Percentiles rank a stretch among this genome's conserved stretches.
These are phyloP conservation scores for Lordiphosa mommai DNA, from an alignment of 1,140 invertebrate genomes.

Conservation along the genomic window DNA sequence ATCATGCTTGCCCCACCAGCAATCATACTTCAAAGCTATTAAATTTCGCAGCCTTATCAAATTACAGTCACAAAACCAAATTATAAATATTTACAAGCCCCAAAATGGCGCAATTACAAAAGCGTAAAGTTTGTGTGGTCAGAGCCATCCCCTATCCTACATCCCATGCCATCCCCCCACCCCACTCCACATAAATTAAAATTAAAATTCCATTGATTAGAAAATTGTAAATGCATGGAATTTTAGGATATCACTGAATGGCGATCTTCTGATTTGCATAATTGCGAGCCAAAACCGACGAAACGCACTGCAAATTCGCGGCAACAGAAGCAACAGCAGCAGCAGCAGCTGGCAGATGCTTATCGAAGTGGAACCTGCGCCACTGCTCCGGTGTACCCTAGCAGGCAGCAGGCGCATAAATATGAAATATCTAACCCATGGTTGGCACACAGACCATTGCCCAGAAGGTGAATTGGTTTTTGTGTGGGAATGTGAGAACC, in stretches of 20 bases:
- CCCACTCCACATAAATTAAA: conserved; percentile 41
- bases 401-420: conserved; percentile 38
- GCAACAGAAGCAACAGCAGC: conserved; percentile 6
- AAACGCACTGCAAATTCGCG: conserved; percentile 53
- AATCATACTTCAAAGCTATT: too few species aligned
- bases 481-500: conserved; percentile 22
- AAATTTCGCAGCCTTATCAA: neutral
- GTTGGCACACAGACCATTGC: neutral
- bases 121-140: neutral
- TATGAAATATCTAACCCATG: conserved; percentile 56
- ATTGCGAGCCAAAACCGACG: conserved; percentile 57
- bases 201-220: conserved; percentile 79
- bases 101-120: neutral
- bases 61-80: neutral
- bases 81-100: neutral
- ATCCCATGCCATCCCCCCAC: neutral
- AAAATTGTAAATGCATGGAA: conserved; percentile 79
- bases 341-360: conserved; percentile 28
- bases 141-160: too few species aligned
- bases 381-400: conserved; percentile 18
- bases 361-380: conserved; percentile 45
- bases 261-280: conserved; percentile 78
- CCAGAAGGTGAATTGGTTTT: conserved; percentile 14
- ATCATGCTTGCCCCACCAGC: too few species aligned
- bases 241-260: conserved; percentile 58